Conservation (phyloP, 2,888 invertebrate species). For the Scaeva pyrastri region DNA sequence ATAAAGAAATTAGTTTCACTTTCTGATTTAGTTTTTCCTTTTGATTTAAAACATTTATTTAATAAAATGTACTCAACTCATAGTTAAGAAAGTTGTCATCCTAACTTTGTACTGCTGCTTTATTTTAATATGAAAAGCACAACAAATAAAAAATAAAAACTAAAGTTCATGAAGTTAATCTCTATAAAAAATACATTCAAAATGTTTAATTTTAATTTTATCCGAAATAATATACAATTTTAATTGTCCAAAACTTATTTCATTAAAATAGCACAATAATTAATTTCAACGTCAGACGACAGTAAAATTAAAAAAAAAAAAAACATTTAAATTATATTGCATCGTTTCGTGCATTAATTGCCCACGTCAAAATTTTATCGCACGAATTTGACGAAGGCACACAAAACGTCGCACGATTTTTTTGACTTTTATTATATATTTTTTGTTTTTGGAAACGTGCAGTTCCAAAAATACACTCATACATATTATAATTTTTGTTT, state of each 20-base stretch:
- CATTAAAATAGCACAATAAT: slow-evolving; percentile 1
- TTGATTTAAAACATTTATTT: too few species aligned
- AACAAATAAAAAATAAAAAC: too few species aligned
- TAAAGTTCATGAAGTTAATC: too few species aligned
- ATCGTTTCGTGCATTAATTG: slow-evolving; percentile 58
- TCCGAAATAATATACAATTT: background rate
- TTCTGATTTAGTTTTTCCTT: too few species aligned
- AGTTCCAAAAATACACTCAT: slow-evolving; percentile 66
- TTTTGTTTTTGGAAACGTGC: slow-evolving; percentile 52
- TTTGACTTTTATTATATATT: background rate
- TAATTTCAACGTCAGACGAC: slow-evolving; percentile 13
- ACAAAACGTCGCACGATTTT: slow-evolving; percentile 47
- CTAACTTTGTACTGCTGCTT: too few species aligned
- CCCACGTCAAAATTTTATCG: slow-evolving; percentile 59
- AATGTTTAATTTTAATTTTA: too few species aligned
- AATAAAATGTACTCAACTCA: too few species aligned
- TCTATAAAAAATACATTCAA: too few species aligned
- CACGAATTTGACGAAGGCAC: slow-evolving; percentile 34
- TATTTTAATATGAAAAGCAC: too few species aligned
- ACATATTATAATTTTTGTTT: slow-evolving; percentile 24
- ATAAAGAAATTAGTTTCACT: too few species aligned
- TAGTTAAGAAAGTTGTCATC: too few species aligned
- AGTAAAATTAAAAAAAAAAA: slow-evolving; percentile 1
- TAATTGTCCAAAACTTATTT: background rate
- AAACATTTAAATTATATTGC: slow-evolving; percentile 33